Evolutionary conservation across 2,797 vertebrate species (phyloP), one percentile per base, ranked within the genome.

Genomic region (Scomberomorus guttatus): DNA sequence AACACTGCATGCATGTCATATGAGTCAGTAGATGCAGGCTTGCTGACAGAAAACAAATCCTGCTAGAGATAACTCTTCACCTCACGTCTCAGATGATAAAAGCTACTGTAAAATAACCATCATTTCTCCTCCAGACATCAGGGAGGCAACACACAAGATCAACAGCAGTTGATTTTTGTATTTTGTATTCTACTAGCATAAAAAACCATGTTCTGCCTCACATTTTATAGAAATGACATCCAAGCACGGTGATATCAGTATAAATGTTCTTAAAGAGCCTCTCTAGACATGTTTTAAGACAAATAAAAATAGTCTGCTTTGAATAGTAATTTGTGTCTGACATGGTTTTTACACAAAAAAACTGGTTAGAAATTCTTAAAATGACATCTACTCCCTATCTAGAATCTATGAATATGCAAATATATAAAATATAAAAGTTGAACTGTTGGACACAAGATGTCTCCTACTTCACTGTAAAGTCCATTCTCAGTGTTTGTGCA

Each of bases 1-100:
- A 20, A 61, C 29, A 1, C 56, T 27, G 55, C 69, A 32, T 37
- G 66, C 73, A 61, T 50, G 50, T 65, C 56, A 20, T 46, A 57
- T 71, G 58, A 74, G 64, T 60, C 27, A 39, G 25, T 24, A 7
- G 20, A 48, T 34, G 56, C 22, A n/a, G 59, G 61, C 27, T 58
- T 22, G 60, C 61, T 75, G 52, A 75, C 39, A 27, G 25, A 34
- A 50, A 50, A 20, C 46, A n/a, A 50, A 50, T 50, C 46, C 46
- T 20, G 46, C 46, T 50, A 9, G 46, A 50, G n/a, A 50, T 50
- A 50, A 20, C 18, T 50, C 46, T 20, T 50, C 60, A 29, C 51
- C 42, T 66, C 46, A 12, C 29, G 4, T 70, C 34, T 80, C 51
- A 27, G 15, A 56, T 6, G 32, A 7, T 48, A 14, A 73, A 55